These are phyloP conservation scores for Rachycentron canadum DNA, from an alignment of 2,797 vertebrate species.

Conservation along the genomic window DNA sequence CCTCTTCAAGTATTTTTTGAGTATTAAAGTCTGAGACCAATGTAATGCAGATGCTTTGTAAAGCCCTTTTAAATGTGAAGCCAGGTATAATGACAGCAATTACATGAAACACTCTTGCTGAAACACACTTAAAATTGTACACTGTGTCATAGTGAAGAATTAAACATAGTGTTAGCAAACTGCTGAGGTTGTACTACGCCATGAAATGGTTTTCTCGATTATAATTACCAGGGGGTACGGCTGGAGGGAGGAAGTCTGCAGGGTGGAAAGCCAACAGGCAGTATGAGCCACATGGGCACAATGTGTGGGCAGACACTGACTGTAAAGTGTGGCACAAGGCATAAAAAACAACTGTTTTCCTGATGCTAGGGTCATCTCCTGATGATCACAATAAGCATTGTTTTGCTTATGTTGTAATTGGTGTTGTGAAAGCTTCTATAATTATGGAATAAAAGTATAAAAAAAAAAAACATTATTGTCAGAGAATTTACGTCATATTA, in stretches of 20 bases:
- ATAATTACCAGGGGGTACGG: slow-evolving; percentile 55
- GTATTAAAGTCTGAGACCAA: slow-evolving; percentile 18
- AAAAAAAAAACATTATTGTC: background rate
- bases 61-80: slow-evolving; percentile 46
- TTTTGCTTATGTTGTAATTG: slow-evolving; percentile 23
- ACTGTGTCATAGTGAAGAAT: slow-evolving; percentile 44
- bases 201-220: slow-evolving; percentile 56
- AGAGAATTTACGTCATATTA: background rate
- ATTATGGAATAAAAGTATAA: background rate
- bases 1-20: slow-evolving; percentile 27
- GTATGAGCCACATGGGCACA: slow-evolving; percentile 40
- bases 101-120: slow-evolving; percentile 37
- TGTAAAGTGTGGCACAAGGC: slow-evolving; percentile 42
- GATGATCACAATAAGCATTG: slow-evolving; percentile 28
- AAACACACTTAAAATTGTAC: slow-evolving; percentile 41
- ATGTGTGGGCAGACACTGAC: slow-evolving; percentile 51
- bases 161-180: slow-evolving; percentile 49
- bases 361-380: slow-evolving; percentile 25
- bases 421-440: background rate
- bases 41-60: slow-evolving; percentile 31
- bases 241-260: slow-evolving; percentile 41
- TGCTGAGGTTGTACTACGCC: slow-evolving; percentile 39
- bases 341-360: slow-evolving; percentile 50
- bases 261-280: slow-evolving; percentile 44
- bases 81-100: slow-evolving; percentile 45